Evolutionary conservation across 2,888 invertebrate genomes (phyloP).

Genomic region (Andrena minutula): DNA sequence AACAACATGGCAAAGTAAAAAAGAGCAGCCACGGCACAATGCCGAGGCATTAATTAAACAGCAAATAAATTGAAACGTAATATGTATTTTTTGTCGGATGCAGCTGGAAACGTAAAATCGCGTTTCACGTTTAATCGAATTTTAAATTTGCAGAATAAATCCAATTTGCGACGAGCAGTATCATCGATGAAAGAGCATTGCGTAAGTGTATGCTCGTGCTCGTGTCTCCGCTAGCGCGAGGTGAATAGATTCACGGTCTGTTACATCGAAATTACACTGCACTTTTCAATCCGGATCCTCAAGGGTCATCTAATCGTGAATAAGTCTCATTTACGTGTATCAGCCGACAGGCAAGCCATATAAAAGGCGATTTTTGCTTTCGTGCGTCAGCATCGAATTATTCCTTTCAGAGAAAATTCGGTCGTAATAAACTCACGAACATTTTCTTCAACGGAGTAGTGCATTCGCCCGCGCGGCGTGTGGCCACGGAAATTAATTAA

Average conservation of each 20-base stretch:
- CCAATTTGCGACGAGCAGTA: constrained; percentile 12
- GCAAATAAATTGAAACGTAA: constrained; percentile 3
- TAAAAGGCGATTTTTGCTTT: background rate
- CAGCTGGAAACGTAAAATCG: background rate
- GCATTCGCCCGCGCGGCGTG: constrained; percentile 9
- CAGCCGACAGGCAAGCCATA: background rate
- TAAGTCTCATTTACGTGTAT: background rate
- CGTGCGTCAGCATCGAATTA: background rate
- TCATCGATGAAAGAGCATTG: constrained; percentile 9
- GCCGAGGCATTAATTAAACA: background rate
- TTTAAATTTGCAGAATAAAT: constrained; percentile 15
- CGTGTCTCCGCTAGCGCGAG: background rate
- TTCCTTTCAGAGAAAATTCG: background rate
- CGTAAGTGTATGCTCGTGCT: background rate
- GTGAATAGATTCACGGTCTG: constrained; percentile 1
- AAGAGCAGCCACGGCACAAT: background rate
- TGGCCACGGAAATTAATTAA: constrained; percentile 27
- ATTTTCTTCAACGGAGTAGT: background rate
- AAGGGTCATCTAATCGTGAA: constrained; percentile 3
- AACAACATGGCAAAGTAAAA: background rate
- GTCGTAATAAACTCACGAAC: background rate
- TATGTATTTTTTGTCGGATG: background rate
- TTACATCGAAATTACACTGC: background rate
- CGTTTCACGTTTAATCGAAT: constrained; percentile 19
- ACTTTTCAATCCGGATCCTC: background rate